Evolutionary conservation across 2,113 vertebrate species (phyloP).

Genomic region (Callocephalon fimbriatum): DNA sequence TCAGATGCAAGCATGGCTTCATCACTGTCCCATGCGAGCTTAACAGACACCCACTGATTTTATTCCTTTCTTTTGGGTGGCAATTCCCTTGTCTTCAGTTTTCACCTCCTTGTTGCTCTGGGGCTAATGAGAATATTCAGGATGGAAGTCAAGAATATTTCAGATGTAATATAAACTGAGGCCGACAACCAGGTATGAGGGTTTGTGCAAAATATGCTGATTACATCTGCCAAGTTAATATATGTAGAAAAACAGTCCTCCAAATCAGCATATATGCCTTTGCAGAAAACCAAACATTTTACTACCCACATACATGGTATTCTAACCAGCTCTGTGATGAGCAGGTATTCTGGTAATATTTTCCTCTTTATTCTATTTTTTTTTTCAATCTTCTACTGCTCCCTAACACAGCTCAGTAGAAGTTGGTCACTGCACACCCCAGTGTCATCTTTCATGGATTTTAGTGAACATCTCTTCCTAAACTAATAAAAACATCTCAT

Average conservation of each 20-base stretch:
- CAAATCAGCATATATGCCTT: neutral
- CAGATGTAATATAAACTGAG: neutral
- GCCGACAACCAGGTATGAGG: neutral
- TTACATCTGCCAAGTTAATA: neutral
- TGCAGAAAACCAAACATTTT: neutral
- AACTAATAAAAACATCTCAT: neutral
- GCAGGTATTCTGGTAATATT: neutral
- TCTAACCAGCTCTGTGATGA: neutral
- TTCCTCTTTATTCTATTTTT: neutral
- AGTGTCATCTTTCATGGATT: neutral
- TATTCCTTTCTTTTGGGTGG: neutral
- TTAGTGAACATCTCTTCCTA: neutral
- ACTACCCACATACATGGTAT: neutral
- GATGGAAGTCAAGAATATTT: neutral
- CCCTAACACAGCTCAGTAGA: neutral
- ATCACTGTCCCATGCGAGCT: neutral
- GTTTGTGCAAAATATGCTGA: neutral
- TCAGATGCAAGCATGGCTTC: neutral
- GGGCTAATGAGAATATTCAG: neutral
- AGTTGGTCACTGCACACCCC: neutral
- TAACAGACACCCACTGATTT: neutral
- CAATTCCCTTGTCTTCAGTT: neutral
- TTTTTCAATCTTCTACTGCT: neutral
- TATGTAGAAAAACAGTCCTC: neutral
- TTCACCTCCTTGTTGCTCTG: neutral